Conservation (phyloP, 2,888 invertebrate genomes). For the Sussaba pulchella region DNA sequence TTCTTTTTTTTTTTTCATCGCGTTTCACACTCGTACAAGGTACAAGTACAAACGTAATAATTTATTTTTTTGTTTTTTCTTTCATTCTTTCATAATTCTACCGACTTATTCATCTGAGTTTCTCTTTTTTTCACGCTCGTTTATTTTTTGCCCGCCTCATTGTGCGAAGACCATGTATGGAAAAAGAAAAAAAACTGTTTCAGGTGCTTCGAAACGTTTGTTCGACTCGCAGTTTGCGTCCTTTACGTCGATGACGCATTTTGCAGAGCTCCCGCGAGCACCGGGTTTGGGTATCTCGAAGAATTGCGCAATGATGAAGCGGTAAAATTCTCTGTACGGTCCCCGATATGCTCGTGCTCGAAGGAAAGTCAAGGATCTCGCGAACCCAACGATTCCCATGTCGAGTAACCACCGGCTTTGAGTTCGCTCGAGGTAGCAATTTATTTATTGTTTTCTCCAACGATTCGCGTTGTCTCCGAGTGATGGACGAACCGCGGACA, state of each 20-base stretch:
- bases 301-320: conserved; percentile 52
- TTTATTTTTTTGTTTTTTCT: too few relatives aligned
- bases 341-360: conserved; percentile 21
- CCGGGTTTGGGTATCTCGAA: conserved; percentile 40
- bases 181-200: conserved; percentile 19
- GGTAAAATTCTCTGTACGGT: conserved; percentile 36
- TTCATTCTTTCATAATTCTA: too few relatives aligned
- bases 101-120: conserved; percentile 27
- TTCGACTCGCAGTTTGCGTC: background rate
- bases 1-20: conserved; percentile 26
- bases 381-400: conserved; percentile 28
- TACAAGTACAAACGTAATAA: conserved; percentile 37
- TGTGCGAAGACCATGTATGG: conserved; percentile 24
- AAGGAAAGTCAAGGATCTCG: conserved; percentile 34
- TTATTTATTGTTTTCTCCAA: conserved; percentile 41
- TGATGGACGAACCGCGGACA: background rate
- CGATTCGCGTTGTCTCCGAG: background rate
- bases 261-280: conserved; percentile 42
- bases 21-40: conserved; percentile 19
- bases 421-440: conserved; percentile 26
- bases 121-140: conserved; percentile 14
- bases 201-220: background rate
- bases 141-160: background rate
- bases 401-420: conserved; percentile 17
- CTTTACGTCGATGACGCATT: conserved; percentile 29